Conservation (phyloP, 1,140 invertebrate species). For the Nasonia giraulti region DNA sequence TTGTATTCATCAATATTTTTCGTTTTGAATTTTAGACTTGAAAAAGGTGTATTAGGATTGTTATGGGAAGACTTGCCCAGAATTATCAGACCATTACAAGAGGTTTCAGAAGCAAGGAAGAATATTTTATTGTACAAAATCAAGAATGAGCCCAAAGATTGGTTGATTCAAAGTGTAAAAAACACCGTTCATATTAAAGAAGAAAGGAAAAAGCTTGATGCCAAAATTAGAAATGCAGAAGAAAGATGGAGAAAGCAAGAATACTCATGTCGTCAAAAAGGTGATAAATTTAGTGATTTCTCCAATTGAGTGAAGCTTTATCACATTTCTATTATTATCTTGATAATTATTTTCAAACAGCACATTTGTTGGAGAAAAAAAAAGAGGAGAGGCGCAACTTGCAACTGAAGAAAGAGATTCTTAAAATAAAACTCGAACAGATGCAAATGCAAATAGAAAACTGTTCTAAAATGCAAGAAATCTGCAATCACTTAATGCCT, state of each 20-base stretch:
- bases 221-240: slow-evolving; percentile 60
- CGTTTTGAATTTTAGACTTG: slow-evolving; percentile 58
- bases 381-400: slow-evolving; percentile 52
- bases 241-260: slow-evolving; percentile 62
- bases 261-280: slow-evolving; percentile 61
- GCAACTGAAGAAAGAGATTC: slow-evolving; percentile 59
- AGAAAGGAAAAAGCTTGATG: slow-evolving; percentile 54
- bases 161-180: slow-evolving; percentile 57
- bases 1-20: slow-evolving; percentile 18
- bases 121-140: slow-evolving; percentile 67
- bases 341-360: slow-evolving; percentile 46
- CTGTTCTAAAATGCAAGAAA: slow-evolving; percentile 61
- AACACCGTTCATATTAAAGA: slow-evolving; percentile 57
- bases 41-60: slow-evolving; percentile 60
- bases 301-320: slow-evolving; percentile 26
- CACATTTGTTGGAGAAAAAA: slow-evolving; percentile 56
- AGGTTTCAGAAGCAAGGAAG: slow-evolving; percentile 63
- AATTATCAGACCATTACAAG: slow-evolving; percentile 53
- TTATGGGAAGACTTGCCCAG: slow-evolving; percentile 66
- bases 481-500: slow-evolving; percentile 65
- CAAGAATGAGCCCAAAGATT: slow-evolving; percentile 56
- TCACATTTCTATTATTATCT: slow-evolving; percentile 11
- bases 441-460: slow-evolving; percentile 59
- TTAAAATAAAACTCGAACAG: slow-evolving; percentile 62
- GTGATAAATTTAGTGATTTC: slow-evolving; percentile 54